Evolutionary conservation across 2,888 invertebrate genomes (phyloP), one percentile per base, ranked within the genome.

Genomic region (Tachystola acroxantha): DNA sequence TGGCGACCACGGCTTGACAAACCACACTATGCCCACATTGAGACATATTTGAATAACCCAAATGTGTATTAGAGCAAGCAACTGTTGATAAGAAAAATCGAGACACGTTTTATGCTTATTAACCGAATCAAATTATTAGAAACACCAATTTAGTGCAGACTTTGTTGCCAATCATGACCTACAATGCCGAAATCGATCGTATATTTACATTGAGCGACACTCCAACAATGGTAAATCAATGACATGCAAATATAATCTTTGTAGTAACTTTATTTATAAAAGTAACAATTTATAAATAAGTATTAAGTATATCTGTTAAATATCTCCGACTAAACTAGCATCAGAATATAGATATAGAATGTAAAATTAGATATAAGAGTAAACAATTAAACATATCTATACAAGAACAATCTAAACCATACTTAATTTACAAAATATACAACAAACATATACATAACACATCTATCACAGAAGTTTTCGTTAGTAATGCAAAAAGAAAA

Each of bases 391-490:
- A 20, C n/a, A 20, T 20, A 20, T 20, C 19, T 6, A 20, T 9
- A 20, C n/a, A n/a, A n/a, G n/a, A n/a, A n/a, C n/a, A n/a, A n/a
- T n/a, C n/a, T n/a, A 16, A 19, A 20, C 3, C 10, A 25, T 9
- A 9, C 33, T 10, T 20, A 32, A 10, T 2, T 6, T 35, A 11
- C 12, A 25, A n/a, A 30, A 30, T 30, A 19, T 32, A 22, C 22
- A 32, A 32, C 11, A 2, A 13, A 24, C 22, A 39, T 35, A 42
- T 41, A 43, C 56, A 61, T 44, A 55, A 53, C 48, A 57, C 45
- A 58, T 62, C 66, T 80, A 80, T 80, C 79, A 80, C 81, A 80
- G 78, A 68, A 64, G 48, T 46, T 54, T 60, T 64, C 42, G 44
- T 40, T 50, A 47, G 46, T 38, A 36, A 14, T 30, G 19, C 10